These are phyloP conservation scores for Lepidostoma basale DNA, from an alignment of 1,140 invertebrate genomes.

Conservation along the genomic window DNA sequence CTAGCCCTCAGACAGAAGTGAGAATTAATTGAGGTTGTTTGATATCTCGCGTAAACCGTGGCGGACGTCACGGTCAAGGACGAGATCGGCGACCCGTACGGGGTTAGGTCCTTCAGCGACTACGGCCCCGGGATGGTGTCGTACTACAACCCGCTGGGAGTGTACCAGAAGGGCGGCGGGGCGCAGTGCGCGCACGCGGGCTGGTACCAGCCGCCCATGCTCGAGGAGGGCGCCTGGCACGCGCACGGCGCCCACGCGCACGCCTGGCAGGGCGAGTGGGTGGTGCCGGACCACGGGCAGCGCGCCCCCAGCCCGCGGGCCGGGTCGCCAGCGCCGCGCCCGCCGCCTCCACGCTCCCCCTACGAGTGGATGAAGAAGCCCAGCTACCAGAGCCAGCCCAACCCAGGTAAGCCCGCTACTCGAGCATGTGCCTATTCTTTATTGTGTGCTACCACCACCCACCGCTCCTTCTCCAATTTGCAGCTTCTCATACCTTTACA, in stretches of 20 bases:
- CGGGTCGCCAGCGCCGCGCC: conserved; percentile 59
- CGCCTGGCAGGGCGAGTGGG: conserved; percentile 44
- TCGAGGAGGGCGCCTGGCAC: conserved; percentile 49
- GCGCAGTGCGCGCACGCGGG: conserved; percentile 53
- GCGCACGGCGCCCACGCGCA: conserved; percentile 50
- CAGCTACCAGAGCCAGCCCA: conserved; percentile 79
- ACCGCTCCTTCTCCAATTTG: too few relatives aligned
- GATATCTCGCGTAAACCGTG: conserved; percentile 3
- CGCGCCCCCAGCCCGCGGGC: conserved; percentile 49
- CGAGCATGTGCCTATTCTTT: background rate
- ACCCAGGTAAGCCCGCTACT: conserved; percentile 71
- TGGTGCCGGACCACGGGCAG: conserved; percentile 48
- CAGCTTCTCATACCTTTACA: too few relatives aligned
- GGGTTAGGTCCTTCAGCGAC: conserved; percentile 1
- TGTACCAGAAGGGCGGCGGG: conserved; percentile 63
- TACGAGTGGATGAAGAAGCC: conserved; percentile 92
- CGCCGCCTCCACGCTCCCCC: conserved; percentile 73
- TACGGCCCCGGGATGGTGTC: conserved; percentile 59
- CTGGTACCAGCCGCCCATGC: conserved; percentile 51
- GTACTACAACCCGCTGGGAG: conserved; percentile 63
- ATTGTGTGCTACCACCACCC: background rate
- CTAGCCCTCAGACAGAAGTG: too few relatives aligned
- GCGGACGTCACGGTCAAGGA: conserved; percentile 15
- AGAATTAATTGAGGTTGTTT: too few relatives aligned
- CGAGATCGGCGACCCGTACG: conserved; percentile 2